Percentiles rank a stretch among this genome's conserved stretches.
These are phyloP conservation scores for Callorhinus ursinus DNA, from an alignment of 2,113 vertebrate genomes.

Conservation along the genomic window DNA sequence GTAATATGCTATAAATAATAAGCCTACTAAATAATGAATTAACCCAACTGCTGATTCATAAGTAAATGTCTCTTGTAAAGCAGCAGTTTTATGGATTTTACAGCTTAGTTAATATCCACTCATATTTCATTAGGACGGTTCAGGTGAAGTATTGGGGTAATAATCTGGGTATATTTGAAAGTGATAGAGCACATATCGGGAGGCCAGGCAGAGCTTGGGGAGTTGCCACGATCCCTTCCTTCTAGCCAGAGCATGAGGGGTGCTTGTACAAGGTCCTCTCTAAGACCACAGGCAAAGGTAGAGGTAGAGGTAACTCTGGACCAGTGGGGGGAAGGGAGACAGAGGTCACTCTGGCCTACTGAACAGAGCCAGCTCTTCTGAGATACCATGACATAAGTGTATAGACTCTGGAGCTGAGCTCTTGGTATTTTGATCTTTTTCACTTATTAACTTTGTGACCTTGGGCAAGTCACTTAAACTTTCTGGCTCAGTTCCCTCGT, in stretches of 20 bases:
- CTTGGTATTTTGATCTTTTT: not conserved
- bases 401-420: not conserved
- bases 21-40: slow-evolving; percentile 90
- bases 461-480: not conserved
- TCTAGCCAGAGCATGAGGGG: not conserved
- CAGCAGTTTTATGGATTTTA: slow-evolving; percentile 86
- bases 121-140: slow-evolving; percentile 84
- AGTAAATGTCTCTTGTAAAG: slow-evolving; percentile 88
- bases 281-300: not conserved
- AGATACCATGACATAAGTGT: not conserved
- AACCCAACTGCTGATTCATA: slow-evolving; percentile 89
- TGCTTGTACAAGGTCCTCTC: not conserved
- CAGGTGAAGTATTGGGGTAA: slow-evolving; percentile 81
- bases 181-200: slow-evolving; percentile 45
- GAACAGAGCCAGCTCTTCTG: not conserved
- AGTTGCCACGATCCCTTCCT: not conserved
- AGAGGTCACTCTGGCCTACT: not conserved
- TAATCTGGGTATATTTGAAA: slow-evolving; percentile 80
- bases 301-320: not conserved
- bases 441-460: not conserved
- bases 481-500: not conserved
- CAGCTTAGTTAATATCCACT: slow-evolving; percentile 85
- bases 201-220: slow-evolving; percentile 49
- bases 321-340: not conserved
- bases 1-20: slow-evolving; percentile 90